Evolutionary conservation across 2,888 invertebrate species (phyloP).

Genomic region (Litoditis marina): DNA sequence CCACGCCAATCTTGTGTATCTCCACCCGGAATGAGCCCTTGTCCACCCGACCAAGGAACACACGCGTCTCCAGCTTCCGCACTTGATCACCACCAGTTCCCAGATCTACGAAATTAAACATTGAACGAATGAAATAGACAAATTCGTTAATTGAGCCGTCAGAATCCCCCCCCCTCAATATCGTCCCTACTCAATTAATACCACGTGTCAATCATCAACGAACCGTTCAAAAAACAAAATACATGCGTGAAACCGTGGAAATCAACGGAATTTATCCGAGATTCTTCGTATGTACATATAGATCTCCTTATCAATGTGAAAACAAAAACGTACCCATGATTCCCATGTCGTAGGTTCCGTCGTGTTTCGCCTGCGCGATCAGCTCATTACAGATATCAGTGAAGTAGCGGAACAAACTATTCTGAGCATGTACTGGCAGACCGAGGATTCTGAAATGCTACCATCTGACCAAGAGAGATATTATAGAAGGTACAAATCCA

Average conservation of each 20-base stretch:
- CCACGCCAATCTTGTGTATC: conserved; percentile 78
- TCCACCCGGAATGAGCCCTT: conserved; percentile 90
- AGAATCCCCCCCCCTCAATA: no score
- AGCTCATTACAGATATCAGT: conserved; percentile 89
- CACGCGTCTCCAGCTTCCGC: conserved; percentile 76
- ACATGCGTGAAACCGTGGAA: no score
- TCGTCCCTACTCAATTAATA: no score
- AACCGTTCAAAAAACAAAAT: no score
- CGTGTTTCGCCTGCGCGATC: conserved; percentile 85
- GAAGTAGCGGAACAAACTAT: conserved; percentile 93
- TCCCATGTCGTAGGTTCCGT: conserved; percentile 91
- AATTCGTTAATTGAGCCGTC: background rate
- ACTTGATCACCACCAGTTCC: conserved; percentile 90
- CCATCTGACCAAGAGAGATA: background rate
- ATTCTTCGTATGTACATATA: background rate
- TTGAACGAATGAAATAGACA: no score
- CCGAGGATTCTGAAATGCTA: conserved; percentile 74
- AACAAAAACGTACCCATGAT: conserved; percentile 69
- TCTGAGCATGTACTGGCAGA: conserved; percentile 93
- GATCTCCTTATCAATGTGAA: conserved; percentile 6
- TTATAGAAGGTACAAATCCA: no score
- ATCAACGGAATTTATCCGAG: no score
- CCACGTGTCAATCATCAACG: no score
- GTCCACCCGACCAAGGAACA: conserved; percentile 72
- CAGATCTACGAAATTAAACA: no score